A percentile compares a stretch with the other conserved stretches of the same genome.
These are phyloP conservation scores for Tupiocoris notatus DNA, from an alignment of 2,888 invertebrate species.

Conservation along the genomic window DNA sequence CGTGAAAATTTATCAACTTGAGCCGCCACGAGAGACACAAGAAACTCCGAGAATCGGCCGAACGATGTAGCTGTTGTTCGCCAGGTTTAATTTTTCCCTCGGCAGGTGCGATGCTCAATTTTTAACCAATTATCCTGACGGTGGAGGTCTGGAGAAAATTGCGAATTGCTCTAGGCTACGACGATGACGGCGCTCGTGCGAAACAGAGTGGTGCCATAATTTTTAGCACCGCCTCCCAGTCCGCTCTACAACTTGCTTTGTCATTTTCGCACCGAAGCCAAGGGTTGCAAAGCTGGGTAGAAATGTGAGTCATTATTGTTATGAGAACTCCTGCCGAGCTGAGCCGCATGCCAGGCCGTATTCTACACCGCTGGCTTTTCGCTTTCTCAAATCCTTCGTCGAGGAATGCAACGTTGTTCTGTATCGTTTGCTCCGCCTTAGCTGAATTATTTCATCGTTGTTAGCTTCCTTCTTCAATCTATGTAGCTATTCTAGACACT, in stretches of 20 bases:
- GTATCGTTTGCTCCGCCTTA: not conserved
- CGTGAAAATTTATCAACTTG: slow-evolving; percentile 31
- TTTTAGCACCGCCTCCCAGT: slow-evolving; percentile 26
- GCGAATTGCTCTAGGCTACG: not conserved
- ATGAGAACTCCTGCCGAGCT: not conserved
- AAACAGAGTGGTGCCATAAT: slow-evolving; percentile 7
- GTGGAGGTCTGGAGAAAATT: too few species aligned
- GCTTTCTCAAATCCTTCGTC: not conserved
- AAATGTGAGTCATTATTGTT: slow-evolving; percentile 25
- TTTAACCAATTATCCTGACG: not conserved
- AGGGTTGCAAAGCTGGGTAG: not conserved
- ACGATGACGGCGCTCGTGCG: not conserved
- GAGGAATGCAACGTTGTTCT: not conserved
- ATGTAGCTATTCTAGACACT: too few species aligned
- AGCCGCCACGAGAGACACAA: not conserved
- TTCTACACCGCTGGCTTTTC: not conserved
- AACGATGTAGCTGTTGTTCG: not conserved
- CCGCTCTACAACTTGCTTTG: slow-evolving; percentile 3
- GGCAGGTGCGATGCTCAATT: not conserved
- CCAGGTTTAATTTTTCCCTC: not conserved
- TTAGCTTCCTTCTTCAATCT: not conserved
- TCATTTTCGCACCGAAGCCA: slow-evolving; percentile 16
- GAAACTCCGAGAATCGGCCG: not conserved
- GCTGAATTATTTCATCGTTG: not conserved
- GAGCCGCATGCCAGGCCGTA: not conserved